Evolutionary conservation across 1,140 invertebrate species (phyloP).

Genomic region (Andrena cerasifolii): DNA sequence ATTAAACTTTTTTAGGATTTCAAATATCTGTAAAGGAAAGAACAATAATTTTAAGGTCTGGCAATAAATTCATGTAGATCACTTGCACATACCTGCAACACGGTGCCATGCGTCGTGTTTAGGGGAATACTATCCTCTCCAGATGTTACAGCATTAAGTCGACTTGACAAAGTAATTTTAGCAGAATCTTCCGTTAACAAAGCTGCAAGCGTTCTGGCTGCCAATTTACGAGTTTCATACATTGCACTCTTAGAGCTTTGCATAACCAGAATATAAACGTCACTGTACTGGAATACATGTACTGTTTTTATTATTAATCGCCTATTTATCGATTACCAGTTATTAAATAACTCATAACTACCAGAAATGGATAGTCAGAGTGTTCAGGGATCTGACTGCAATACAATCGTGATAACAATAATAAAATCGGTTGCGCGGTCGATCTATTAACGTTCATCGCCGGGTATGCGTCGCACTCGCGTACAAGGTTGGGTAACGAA

Average conservation of each 20-base stretch:
- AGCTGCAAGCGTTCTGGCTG: slow-evolving; percentile 86
- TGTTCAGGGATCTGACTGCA: slow-evolving; percentile 86
- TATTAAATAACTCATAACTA: slow-evolving; percentile 71
- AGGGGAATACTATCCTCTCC: slow-evolving; percentile 39
- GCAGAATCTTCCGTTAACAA: slow-evolving; percentile 82
- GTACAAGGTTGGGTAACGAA: slow-evolving; percentile 90
- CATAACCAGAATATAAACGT: slow-evolving; percentile 79
- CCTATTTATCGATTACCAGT: too few species aligned
- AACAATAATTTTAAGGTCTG: slow-evolving; percentile 6
- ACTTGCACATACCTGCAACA: slow-evolving; percentile 73
- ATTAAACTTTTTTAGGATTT: slow-evolving; percentile 61
- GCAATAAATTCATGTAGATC: neutral
- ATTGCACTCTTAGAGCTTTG: slow-evolving; percentile 84
- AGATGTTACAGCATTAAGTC: slow-evolving; percentile 69
- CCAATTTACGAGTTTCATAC: slow-evolving; percentile 86
- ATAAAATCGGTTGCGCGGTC: slow-evolving; percentile 89
- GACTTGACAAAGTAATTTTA: slow-evolving; percentile 64
- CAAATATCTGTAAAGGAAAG: slow-evolving; percentile 63
- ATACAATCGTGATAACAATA: slow-evolving; percentile 91
- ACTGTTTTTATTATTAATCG: neutral
- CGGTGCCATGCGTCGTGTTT: slow-evolving; percentile 79
- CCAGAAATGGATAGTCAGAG: slow-evolving; percentile 85
- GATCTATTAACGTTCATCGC: slow-evolving; percentile 80
- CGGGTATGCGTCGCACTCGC: slow-evolving; percentile 84
- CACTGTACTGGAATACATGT: slow-evolving; percentile 72